phyloP scores from a whole-genome alignment of 2,797 vertebrate genomes.

The Todus mexicanus region DNA sequence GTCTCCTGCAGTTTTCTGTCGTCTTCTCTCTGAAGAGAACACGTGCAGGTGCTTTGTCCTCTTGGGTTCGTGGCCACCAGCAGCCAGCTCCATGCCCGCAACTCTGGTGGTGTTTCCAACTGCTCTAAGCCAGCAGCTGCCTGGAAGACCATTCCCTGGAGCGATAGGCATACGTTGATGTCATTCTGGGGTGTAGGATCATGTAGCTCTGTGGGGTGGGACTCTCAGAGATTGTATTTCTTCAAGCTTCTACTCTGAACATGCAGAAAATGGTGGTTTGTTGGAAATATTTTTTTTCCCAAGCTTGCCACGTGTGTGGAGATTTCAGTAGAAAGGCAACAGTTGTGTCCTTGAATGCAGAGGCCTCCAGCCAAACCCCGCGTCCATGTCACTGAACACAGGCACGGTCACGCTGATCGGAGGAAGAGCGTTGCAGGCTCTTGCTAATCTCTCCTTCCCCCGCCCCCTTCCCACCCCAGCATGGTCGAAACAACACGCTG shows the following conservation, averaged over 20 bases:
- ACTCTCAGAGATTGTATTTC: background rate
- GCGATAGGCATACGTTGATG: fast-evolving
- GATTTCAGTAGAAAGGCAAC: background rate
- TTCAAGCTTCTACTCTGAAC: background rate
- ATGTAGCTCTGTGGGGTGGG: background rate
- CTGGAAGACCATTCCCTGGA: background rate
- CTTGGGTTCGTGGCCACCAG: background rate
- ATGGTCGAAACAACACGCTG: background rate
- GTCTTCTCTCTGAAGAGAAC: background rate
- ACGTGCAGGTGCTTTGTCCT: background rate
- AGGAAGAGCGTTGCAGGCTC: background rate
- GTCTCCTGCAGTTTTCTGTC: background rate
- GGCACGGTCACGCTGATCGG: background rate
- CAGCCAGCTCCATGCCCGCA: background rate
- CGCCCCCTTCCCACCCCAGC: background rate
- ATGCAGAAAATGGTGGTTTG: background rate
- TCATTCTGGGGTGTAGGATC: background rate
- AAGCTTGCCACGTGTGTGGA: background rate
- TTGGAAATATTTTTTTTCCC: background rate
- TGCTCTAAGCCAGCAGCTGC: background rate
- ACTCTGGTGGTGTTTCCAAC: background rate
- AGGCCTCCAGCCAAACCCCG: background rate
- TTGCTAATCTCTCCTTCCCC: background rate
- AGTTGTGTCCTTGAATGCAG: background rate
- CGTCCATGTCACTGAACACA: background rate